Conservation (phyloP, 2,113 vertebrate species). For the Clinocottus analis region DNA sequence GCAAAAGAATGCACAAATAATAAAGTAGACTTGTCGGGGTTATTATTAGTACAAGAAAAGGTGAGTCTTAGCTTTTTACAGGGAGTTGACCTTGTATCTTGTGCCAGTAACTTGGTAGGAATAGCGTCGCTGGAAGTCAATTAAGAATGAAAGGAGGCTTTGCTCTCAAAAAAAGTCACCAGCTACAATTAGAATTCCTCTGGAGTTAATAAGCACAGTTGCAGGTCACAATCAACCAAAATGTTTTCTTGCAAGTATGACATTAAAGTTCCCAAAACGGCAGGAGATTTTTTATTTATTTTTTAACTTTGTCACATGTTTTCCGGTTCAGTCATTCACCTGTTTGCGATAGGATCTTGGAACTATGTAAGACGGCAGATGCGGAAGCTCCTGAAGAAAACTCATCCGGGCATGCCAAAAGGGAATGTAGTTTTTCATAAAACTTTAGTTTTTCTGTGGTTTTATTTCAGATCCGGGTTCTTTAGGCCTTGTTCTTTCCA, state of each 20-base stretch:
- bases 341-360: too few relatives aligned
- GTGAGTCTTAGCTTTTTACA: slow-evolving; percentile 40
- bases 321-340: too few relatives aligned
- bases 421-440: too few relatives aligned
- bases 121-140: slow-evolving; percentile 62
- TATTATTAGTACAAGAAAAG: slow-evolving; percentile 20
- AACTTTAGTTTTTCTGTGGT: too few relatives aligned
- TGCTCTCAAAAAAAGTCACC: slow-evolving; percentile 57
- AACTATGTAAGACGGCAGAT: too few relatives aligned
- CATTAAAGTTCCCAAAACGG: too few relatives aligned
- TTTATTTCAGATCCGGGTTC: too few relatives aligned
- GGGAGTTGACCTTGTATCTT: slow-evolving; percentile 63
- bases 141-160: slow-evolving; percentile 66
- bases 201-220: slow-evolving; percentile 64
- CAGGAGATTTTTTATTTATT: too few relatives aligned
- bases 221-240: slow-evolving; percentile 60
- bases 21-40: slow-evolving; percentile 5
- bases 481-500: too few relatives aligned
- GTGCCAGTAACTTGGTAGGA: slow-evolving; percentile 55
- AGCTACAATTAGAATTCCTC: slow-evolving; percentile 70
- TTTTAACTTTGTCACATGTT: too few relatives aligned
- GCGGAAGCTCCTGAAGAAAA: too few relatives aligned
- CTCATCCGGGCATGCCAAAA: too few relatives aligned
- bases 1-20: neutral
- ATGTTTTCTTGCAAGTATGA: slow-evolving; percentile 52